Percentiles rank a stretch among this genome's conserved stretches.
phyloP scores from a whole-genome alignment of 1,140 invertebrate genomes.

The Lasaia peninsularis region DNA sequence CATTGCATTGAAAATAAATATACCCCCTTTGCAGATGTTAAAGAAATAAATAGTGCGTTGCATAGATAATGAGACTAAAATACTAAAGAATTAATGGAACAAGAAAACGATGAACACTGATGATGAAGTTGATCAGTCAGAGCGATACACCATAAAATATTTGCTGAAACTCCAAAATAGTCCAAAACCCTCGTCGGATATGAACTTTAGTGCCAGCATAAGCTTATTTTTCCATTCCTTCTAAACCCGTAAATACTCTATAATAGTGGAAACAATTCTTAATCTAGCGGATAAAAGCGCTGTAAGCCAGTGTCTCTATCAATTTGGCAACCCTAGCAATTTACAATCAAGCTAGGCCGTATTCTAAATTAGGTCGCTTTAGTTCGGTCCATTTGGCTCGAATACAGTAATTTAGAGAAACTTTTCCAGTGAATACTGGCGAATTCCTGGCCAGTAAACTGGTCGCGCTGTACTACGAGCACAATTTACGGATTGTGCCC shows the following conservation, averaged over 20 bases:
- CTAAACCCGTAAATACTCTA: background rate
- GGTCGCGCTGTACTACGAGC: conserved; percentile 2
- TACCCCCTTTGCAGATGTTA: too few relatives aligned
- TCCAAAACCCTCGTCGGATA: too few relatives aligned
- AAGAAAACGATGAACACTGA: too few relatives aligned
- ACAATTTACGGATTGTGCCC: conserved; percentile 42
- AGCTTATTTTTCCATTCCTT: too few relatives aligned
- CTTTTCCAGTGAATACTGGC: conserved; percentile 1
- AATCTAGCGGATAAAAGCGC: background rate
- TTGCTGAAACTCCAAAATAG: too few relatives aligned
- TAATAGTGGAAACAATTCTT: background rate
- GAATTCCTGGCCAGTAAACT: conserved; percentile 1
- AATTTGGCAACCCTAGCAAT: conserved; percentile 11
- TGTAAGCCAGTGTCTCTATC: conserved; percentile 2
- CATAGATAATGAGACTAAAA: too few relatives aligned
- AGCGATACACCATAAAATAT: too few relatives aligned
- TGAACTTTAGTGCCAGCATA: too few relatives aligned
- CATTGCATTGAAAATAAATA: too few relatives aligned
- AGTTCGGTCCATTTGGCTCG: conserved; percentile 3
- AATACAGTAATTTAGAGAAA: conserved; percentile 8
- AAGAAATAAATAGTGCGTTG: too few relatives aligned
- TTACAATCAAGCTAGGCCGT: conserved; percentile 7
- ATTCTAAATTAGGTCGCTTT: conserved; percentile 9
- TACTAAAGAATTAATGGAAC: too few relatives aligned
- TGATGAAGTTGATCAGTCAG: too few relatives aligned